Base-by-base conservation (phyloP, 2,113 vertebrate species). In the Syngnathoides biaculeatus region DNA sequence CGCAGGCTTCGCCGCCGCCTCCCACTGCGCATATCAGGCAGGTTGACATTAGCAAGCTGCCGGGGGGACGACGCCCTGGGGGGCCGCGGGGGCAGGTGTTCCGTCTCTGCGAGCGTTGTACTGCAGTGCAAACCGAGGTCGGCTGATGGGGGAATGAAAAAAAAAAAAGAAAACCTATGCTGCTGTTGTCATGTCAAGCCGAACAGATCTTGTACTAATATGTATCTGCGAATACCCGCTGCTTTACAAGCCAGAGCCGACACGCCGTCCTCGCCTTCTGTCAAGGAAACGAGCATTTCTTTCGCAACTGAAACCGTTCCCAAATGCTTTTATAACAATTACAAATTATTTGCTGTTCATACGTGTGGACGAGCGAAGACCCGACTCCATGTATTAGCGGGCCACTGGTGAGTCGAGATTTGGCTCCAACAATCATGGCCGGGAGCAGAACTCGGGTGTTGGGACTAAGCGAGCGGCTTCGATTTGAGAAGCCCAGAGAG, bases 41-140 rank as follows among this genome's bases (percentile, higher is more conserved):
- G 86, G 88, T 89, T 87, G 85, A 90, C 87, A 87, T 90, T 89
- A 88, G 87, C 88, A 87, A 87, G 84, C 89, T 86, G 85, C 77
- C 79, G 75, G 35, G 83, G 83, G 84, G 87, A 83, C 72, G 67
- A 71, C 48, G 73, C 74, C 79, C 70, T 61, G 72, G 79, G 45
- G 43, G 43, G 5, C 80, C 71, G 71, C 2, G 47, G 74, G 81
- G 83, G 88, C 81, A 89, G 84, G 82, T 87, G 88, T 78, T 78
- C 73, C 57, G 61, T 81, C 75, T 79, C 68, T 67, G 56, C 66
- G 77, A 83, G 70, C 75, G 78, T 71, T 82, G 68, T 70, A 76
- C 74, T 69, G 76, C 69, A 86, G 65, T 68, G 77, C 77, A 81
- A 79, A 75, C 80, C 72, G 65, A 78, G 80, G 61, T 67, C 72